Conservation (phyloP, 2,888 invertebrate genomes). For the Gryllus longicercus region DNA sequence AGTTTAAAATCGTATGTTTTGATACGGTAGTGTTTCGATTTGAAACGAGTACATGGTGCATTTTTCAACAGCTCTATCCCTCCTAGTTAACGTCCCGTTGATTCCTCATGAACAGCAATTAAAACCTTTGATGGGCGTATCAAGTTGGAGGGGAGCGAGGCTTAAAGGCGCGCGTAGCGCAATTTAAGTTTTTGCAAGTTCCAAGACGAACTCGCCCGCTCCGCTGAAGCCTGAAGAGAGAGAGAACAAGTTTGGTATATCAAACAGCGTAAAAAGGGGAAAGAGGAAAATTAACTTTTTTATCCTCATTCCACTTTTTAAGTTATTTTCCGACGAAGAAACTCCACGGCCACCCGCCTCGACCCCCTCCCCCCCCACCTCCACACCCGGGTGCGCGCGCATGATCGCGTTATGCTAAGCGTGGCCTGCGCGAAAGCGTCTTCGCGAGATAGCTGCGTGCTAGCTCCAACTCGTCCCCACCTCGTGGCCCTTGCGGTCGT, state of each 20-base stretch:
- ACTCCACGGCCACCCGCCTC: not conserved
- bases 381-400: not conserved
- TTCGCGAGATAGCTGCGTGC: too few species aligned
- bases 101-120: conserved; percentile 1
- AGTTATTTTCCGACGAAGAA: not conserved
- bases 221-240: not conserved
- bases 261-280: not conserved
- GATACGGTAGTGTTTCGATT: too few species aligned
- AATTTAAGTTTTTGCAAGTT: conserved; percentile 1
- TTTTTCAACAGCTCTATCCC: too few species aligned
- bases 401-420: conserved; percentile 17
- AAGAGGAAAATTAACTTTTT: conserved; percentile 1
- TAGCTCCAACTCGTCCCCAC: too few species aligned
- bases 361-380: too few species aligned
- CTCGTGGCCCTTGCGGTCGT: too few species aligned
- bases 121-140: not conserved
- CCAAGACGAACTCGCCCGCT: not conserved
- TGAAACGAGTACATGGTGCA: too few species aligned
- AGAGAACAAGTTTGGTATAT: not conserved
- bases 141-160: not conserved
- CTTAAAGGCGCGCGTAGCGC: not conserved
- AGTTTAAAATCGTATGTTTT: too few species aligned
- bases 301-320: not conserved
- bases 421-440: not conserved
- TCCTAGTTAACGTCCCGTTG: not conserved